phyloP scores from a whole-genome alignment of 2,113 vertebrate genomes.

The Mesoclemmys tuberculata region DNA sequence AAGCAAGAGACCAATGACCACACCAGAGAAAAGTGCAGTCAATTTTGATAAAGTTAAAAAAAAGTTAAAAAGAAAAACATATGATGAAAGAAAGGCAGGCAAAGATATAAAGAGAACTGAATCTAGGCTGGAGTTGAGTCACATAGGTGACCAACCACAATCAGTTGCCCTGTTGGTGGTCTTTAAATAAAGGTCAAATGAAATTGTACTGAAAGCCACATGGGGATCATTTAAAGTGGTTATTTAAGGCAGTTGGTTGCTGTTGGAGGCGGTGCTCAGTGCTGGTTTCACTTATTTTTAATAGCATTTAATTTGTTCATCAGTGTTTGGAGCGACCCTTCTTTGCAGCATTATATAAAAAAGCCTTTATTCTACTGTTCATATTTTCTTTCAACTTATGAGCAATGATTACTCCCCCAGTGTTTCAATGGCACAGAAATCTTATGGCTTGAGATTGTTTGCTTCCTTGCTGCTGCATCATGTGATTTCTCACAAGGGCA shows the following conservation, averaged over 20 bases:
- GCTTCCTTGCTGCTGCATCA: background rate
- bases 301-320: conserved; percentile 62
- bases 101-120: conserved; percentile 4
- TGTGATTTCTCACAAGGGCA: background rate
- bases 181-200: conserved; percentile 68
- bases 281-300: conserved; percentile 49
- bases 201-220: conserved; percentile 64
- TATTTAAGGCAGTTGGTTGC: conserved; percentile 59
- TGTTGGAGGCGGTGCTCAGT: conserved; percentile 11
- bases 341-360: conserved; percentile 21
- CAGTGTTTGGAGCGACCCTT: conserved; percentile 24
- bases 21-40: background rate
- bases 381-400: background rate
- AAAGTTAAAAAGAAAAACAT: background rate
- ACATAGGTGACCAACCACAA: conserved; percentile 17
- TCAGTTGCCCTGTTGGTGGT: conserved; percentile 39
- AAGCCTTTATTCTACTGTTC: background rate
- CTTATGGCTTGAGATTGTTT: background rate
- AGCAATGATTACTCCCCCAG: background rate
- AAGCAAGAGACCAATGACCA: background rate
- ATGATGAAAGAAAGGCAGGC: background rate
- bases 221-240: conserved; percentile 63
- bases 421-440: background rate
- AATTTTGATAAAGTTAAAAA: background rate
- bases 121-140: background rate